Evolutionary conservation across 2,113 vertebrate species (phyloP).

Genomic region (Gobio gobio): DNA sequence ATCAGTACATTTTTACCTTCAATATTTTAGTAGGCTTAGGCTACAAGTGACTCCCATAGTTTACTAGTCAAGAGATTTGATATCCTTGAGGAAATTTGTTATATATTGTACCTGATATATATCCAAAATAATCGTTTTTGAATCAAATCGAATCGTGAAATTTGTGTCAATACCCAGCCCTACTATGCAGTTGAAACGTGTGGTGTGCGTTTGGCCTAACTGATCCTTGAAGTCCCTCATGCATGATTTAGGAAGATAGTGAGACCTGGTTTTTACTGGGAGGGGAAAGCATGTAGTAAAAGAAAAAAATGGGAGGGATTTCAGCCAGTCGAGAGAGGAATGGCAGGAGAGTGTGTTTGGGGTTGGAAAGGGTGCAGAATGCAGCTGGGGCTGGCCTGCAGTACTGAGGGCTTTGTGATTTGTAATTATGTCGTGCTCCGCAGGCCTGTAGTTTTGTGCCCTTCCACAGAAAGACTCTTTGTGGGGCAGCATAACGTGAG

Average conservation of each 20-base stretch:
- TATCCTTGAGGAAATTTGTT: no score
- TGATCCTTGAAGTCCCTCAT: background rate
- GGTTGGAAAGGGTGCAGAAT: conserved; percentile 13
- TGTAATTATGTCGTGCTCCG: conserved; percentile 52
- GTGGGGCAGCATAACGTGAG: conserved; percentile 46
- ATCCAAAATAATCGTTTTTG: no score
- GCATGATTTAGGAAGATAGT: background rate
- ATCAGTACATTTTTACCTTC: no score
- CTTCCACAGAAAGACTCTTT: conserved; percentile 45
- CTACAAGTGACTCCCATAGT: no score
- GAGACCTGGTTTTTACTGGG: background rate
- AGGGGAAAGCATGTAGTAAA: background rate
- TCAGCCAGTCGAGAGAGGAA: background rate
- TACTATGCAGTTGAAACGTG: background rate
- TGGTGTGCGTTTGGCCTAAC: background rate
- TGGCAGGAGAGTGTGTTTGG: conserved; percentile 6
- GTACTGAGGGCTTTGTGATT: conserved; percentile 47
- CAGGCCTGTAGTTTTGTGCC: conserved; percentile 32
- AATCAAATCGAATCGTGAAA: no score
- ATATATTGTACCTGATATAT: no score
- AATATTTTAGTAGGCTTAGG: no score
- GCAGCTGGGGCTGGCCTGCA: conserved; percentile 31
- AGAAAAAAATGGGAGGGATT: conserved; percentile 20
- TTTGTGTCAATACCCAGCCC: no score
- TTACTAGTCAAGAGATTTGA: no score